Conservation (phyloP, 2,888 invertebrate species). For the Melanargia galathea region DNA sequence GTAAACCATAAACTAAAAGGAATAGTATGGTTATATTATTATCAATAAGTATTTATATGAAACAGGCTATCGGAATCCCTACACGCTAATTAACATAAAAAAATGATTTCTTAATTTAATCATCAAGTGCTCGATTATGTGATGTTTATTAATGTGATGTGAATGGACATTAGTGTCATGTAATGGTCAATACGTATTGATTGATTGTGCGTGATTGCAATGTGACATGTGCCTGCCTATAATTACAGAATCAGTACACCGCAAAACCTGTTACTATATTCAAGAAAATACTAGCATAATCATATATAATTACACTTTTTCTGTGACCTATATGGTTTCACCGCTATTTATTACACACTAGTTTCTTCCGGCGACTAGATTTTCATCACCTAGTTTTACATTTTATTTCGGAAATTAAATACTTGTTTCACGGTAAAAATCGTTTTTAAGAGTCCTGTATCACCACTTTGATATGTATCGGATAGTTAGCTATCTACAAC, state of each 20-base stretch:
- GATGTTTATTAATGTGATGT: conserved; percentile 1
- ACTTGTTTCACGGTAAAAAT: neutral
- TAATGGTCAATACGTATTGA: neutral
- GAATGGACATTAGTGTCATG: neutral
- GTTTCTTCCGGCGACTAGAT: neutral
- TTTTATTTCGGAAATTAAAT: neutral
- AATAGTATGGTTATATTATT: neutral
- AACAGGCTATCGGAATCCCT: neutral
- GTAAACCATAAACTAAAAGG: conserved; percentile 41
- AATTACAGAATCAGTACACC: conserved; percentile 11
- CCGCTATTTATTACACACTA: neutral
- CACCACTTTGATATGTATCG: too few relatives aligned
- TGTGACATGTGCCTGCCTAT: conserved; percentile 10
- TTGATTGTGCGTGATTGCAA: conserved; percentile 9
- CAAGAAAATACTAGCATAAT: conserved; percentile 2
- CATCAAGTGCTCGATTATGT: conserved; percentile 1
- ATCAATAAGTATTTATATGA: neutral
- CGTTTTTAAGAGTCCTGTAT: neutral
- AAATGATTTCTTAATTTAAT: neutral
- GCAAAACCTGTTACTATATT: neutral
- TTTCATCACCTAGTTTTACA: neutral
- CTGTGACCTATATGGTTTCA: neutral
- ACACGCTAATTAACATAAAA: neutral
- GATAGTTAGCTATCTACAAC: too few relatives aligned
- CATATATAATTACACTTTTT: conserved; percentile 1